Base-by-base conservation (phyloP, 2,113 vertebrate genomes). In the Pedionomus torquatus region DNA sequence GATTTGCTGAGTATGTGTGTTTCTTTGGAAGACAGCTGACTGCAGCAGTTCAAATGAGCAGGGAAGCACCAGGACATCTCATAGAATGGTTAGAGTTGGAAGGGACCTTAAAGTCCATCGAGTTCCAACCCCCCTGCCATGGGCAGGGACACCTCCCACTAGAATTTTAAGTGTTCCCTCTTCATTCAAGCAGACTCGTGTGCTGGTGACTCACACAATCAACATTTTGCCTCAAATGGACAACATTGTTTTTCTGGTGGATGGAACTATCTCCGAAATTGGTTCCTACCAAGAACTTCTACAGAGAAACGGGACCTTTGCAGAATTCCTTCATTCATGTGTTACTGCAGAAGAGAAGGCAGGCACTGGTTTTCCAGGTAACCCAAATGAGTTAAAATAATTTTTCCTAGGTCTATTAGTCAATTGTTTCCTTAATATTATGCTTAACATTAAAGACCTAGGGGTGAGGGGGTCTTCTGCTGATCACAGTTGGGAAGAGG, bases 251-350 rank as follows among this genome's bases (percentile, higher is more conserved):
- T 98, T 99, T 55, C 92, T 99, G 93, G 98, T 96, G 39, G 98
- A 99, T 30, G 99, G 99, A 58, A 97, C 94, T 58, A 98, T 99
- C 92, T 98, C 98, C 35, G 99, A 99, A 97, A 98, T 96, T 6
- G 99, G 99, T 60, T 99, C 99, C 46, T 99, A 99, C 89, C 97
- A 98, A 95, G 99, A 99, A 96, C 98, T 99, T 65, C 95, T 99
- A 43, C 94, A 97, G 64, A 98, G 97, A 86, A 98, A 99, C 1
- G 99, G 99, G 6, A 97, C 98, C 46, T 99, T 99, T 92, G 98
- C 98, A 68, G 98, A 99, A 51, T 99, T 99, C 91, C 98, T 99
- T 83, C 90, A 10, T 63, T 96, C 93, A 39, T 79, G 66, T 0
- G 0, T 49, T 37, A 10, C 89, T 72, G 44, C 54, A 69, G 96